These are phyloP conservation scores for Drosophila ironensis DNA, from an alignment of 1,140 invertebrate genomes.

Conservation along the genomic window DNA sequence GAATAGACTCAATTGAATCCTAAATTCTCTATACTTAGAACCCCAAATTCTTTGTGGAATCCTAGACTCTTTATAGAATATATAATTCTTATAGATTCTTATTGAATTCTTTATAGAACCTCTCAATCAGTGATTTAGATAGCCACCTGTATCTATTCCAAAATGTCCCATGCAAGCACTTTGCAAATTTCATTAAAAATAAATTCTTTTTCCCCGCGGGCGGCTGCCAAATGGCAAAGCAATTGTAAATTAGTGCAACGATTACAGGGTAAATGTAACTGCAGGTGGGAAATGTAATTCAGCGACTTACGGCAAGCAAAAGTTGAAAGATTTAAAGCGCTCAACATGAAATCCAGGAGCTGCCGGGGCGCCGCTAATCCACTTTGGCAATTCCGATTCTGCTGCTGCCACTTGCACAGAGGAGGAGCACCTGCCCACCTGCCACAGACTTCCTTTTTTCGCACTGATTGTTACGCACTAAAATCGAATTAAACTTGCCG, in stretches of 20 bases:
- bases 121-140: too few relatives aligned
- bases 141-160: too few relatives aligned
- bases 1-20: too few relatives aligned
- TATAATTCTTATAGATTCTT: too few relatives aligned
- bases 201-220: neutral
- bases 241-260: neutral
- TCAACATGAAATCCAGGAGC: slow-evolving; percentile 47
- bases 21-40: too few relatives aligned
- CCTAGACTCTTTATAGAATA: too few relatives aligned
- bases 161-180: neutral
- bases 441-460: slow-evolving; percentile 28
- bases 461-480: slow-evolving; percentile 72
- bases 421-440: slow-evolving; percentile 1
- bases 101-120: too few relatives aligned
- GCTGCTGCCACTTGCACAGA: slow-evolving; percentile 9
- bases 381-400: slow-evolving; percentile 57
- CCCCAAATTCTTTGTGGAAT: too few relatives aligned
- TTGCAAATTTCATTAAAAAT: neutral
- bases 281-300: neutral
- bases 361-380: slow-evolving; percentile 54
- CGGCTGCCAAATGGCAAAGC: neutral
- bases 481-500: slow-evolving; percentile 75
- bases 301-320: slow-evolving; percentile 55
- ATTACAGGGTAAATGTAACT: too few relatives aligned
- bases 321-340: slow-evolving; percentile 56